Percentiles rank a stretch among this genome's conserved stretches.
Conservation (phyloP, 2,888 invertebrate species). For the Erynnis tages region DNA sequence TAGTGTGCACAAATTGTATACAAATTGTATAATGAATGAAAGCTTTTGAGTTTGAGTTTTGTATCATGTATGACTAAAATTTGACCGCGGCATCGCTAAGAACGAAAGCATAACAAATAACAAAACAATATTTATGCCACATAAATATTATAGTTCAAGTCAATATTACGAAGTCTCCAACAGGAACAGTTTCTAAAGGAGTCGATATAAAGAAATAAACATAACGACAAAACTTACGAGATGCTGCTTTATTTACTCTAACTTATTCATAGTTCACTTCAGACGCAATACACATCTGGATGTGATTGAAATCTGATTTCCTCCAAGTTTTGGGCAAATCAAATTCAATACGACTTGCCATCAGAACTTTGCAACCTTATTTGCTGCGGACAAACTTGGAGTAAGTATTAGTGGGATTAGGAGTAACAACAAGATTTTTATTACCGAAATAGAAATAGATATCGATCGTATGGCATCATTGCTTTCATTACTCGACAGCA, state of each 20-base stretch:
- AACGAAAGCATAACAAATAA: too few species aligned
- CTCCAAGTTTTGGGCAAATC: conserved; percentile 16
- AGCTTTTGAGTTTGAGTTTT: too few species aligned
- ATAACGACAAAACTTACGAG: conserved; percentile 3
- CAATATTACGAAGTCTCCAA: too few species aligned
- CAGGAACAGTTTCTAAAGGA: not conserved
- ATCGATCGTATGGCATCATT: too few species aligned
- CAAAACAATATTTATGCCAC: too few species aligned
- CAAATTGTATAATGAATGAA: too few species aligned
- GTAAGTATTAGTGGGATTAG: not conserved
- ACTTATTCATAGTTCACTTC: conserved; percentile 22
- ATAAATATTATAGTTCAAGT: too few species aligned
- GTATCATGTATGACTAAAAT: too few species aligned
- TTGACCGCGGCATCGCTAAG: too few species aligned
- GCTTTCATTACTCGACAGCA: too few species aligned
- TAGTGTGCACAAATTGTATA: too few species aligned
- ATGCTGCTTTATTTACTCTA: conserved; percentile 6
- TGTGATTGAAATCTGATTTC: conserved; percentile 22
- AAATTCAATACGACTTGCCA: conserved; percentile 20
- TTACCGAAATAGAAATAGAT: too few species aligned
- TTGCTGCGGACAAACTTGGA: not conserved
- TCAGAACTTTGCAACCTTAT: conserved; percentile 16
- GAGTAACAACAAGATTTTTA: not conserved
- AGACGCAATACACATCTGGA: conserved; percentile 20
- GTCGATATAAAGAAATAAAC: conserved; percentile 3